These are phyloP conservation scores for Saguinus midas DNA, from an alignment of 2,113 vertebrate species.

Conservation along the genomic window DNA sequence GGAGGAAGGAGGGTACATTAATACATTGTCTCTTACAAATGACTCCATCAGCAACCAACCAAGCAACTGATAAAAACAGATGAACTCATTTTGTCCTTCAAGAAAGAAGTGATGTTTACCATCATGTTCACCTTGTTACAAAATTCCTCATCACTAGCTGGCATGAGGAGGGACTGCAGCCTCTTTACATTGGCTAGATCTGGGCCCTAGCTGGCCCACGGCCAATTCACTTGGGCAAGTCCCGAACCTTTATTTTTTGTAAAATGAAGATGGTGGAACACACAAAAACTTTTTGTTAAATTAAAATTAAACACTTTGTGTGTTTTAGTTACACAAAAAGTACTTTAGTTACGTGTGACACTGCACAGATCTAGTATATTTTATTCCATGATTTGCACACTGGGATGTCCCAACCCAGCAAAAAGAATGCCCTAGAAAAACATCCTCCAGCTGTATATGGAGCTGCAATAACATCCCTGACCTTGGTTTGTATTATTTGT, in stretches of 20 bases:
- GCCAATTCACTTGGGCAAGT: background rate
- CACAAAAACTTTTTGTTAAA: no score
- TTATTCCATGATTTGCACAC: background rate
- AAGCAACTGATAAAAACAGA: background rate
- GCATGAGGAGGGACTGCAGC: background rate
- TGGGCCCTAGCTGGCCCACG: background rate
- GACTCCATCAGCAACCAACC: background rate
- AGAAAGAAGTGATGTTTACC: slow-evolving; percentile 30
- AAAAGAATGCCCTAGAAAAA: background rate
- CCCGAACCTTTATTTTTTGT: background rate
- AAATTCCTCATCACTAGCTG: background rate
- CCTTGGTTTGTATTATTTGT: background rate
- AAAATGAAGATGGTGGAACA: background rate
- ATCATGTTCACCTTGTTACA: slow-evolving; percentile 21
- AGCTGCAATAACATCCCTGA: background rate
- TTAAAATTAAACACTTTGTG: no score
- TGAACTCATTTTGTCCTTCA: slow-evolving; percentile 43
- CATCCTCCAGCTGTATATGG: background rate
- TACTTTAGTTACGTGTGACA: background rate
- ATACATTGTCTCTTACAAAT: background rate
- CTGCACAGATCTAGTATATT: background rate
- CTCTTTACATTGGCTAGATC: background rate
- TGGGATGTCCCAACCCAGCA: background rate
- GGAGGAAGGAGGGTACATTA: background rate
- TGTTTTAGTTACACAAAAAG: background rate